Conservation (phyloP, 1,140 invertebrate genomes). For the Chrysomallon squamiferum region DNA sequence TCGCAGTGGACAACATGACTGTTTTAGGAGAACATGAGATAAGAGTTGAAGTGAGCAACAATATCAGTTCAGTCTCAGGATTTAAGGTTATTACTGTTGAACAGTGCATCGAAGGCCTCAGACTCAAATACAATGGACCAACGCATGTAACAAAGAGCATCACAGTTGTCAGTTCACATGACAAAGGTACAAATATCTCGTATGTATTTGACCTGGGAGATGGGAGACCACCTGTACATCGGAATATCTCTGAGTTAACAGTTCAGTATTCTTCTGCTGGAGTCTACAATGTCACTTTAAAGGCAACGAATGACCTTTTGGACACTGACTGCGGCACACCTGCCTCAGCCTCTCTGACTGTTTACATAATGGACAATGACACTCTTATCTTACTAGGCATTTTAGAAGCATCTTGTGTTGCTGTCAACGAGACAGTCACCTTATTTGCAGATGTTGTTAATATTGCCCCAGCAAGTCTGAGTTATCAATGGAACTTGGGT, state of each 20-base stretch:
- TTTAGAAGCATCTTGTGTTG: neutral
- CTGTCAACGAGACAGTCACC: neutral
- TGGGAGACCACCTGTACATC: conserved; percentile 6
- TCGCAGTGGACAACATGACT: neutral
- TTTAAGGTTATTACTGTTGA: conserved; percentile 13
- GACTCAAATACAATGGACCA: conserved; percentile 31
- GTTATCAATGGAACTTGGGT: conserved; percentile 25
- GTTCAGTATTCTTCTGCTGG: conserved; percentile 16
- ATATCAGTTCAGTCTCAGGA: conserved; percentile 6
- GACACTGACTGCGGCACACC: neutral
- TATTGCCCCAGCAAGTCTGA: conserved; percentile 8
- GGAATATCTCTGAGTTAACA: neutral
- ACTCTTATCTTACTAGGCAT: conserved; percentile 14
- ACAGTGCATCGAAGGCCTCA: conserved; percentile 12
- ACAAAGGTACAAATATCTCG: conserved; percentile 17
- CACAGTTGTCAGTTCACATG: conserved; percentile 16
- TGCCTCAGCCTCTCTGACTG: neutral
- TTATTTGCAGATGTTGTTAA: conserved; percentile 16
- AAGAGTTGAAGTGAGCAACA: conserved; percentile 15
- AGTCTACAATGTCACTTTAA: conserved; percentile 20
- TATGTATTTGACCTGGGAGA: conserved; percentile 26
- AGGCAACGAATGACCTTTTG: conserved; percentile 18
- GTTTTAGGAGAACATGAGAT: conserved; percentile 6
- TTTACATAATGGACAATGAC: conserved; percentile 20
- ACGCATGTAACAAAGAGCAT: conserved; percentile 16